These are phyloP conservation scores for Dromaius novaehollandiae DNA, from an alignment of 2,113 vertebrate genomes.

Conservation along the genomic window DNA sequence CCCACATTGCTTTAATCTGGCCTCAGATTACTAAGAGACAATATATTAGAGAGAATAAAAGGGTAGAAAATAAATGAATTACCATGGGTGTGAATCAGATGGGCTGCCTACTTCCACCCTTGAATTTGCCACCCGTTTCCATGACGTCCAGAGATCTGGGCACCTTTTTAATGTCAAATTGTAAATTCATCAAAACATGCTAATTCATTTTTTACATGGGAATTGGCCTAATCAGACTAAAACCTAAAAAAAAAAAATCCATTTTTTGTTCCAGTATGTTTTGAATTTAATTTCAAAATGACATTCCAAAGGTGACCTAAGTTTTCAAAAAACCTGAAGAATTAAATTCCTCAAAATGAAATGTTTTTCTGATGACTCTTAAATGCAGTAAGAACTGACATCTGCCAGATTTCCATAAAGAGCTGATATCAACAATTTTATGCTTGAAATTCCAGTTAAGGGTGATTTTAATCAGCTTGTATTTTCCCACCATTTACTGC, in stretches of 20 bases:
- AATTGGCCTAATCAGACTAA: neutral
- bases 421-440: neutral
- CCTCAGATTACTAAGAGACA: neutral
- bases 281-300: neutral
- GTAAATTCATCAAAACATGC: neutral
- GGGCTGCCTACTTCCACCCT: fast-evolving
- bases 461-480: neutral
- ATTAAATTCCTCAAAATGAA: neutral
- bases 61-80: neutral
- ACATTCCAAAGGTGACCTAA: neutral
- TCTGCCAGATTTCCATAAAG: neutral
- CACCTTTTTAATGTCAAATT: neutral
- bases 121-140: neutral
- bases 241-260: neutral
- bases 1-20: fast-evolving
- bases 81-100: neutral
- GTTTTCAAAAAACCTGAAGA: neutral
- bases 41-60: no score
- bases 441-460: neutral
- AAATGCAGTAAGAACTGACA: neutral
- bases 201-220: neutral
- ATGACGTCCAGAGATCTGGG: neutral
- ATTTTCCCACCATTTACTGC: neutral
- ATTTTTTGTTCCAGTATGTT: neutral
- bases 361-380: neutral